Evolutionary conservation across 2,888 invertebrate species (phyloP), one percentile per base, ranked within the genome.

Genomic region (Anthrax anthrax): DNA sequence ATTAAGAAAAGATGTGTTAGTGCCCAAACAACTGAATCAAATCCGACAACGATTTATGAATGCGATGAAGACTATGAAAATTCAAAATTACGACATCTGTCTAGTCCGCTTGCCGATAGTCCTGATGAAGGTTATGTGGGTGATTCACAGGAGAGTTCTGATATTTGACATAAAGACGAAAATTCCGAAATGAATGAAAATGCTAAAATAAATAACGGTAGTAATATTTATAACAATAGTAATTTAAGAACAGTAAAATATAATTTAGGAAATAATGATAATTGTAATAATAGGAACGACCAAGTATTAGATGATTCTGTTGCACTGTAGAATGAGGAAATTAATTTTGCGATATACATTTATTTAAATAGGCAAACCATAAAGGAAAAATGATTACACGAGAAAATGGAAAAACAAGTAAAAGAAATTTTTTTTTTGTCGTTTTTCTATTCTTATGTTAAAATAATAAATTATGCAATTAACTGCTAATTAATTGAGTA

Each of bases 81-180:
- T 69, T 37, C 58, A 36, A 57, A 73, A 69, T 56, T 76, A 69
- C 60, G 70, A 54, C 67, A 69, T 52, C 55, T 69, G 44, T 62
- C 62, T 37, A 66, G 66, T 42, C 70, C 70, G n/a, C 56, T 74
- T 57, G 81, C 84, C 17, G 87, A 87, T 59, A 87, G 86, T 66
- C 86, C 87, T 36, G 88, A 88, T 62, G 88, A 88, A 67, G 88
- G 87, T 17, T 88, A 88, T 65, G 88, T 85, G 46, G 88, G 87
- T 37, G 88, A 87, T 56, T 73, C 69, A 27, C 72, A 70, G 43
- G 76, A 76, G 59, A 76, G 78, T 50, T 75, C 78, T 58, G 81
- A 81, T 60, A 81, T 80, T 70, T 81, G 80, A 80, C 79, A 62
- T 53, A 60, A 59, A 46, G 49, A 51, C 42, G 55, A 54, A 17